Evolutionary conservation across 2,113 vertebrate genomes (phyloP).

Genomic region (Hyaena hyaena): DNA sequence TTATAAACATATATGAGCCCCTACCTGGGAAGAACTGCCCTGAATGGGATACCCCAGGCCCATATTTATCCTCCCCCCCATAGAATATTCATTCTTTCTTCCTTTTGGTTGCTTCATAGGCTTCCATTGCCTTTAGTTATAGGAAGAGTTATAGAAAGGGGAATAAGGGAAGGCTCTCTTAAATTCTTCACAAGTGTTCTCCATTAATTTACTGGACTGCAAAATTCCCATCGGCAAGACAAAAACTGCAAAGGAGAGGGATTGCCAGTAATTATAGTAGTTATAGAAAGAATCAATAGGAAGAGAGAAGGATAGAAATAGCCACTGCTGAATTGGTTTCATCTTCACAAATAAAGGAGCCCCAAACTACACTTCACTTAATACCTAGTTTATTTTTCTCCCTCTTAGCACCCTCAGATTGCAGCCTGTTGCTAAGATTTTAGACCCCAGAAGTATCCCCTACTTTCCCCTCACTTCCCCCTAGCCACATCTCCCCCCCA

Average conservation of each 20-base stretch:
- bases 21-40: not conserved
- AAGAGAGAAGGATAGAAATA: not conserved
- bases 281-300: not conserved
- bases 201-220: not conserved
- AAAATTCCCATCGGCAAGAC: not conserved
- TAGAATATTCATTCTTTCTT: conserved; percentile 28
- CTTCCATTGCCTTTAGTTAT: not conserved
- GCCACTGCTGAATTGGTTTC: not conserved
- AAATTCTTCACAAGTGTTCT: not conserved
- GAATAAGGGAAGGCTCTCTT: not conserved
- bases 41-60: not conserved
- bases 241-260: not conserved
- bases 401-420: not conserved
- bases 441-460: not conserved
- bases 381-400: not conserved
- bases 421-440: not conserved
- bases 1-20: not conserved
- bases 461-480: not conserved
- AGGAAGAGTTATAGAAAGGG: not conserved
- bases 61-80: not conserved
- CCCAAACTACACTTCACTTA: not conserved
- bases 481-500: not conserved
- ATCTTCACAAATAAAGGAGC: not conserved
- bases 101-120: not conserved
- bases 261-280: not conserved